Percentiles rank a stretch among this genome's conserved stretches.
These are phyloP conservation scores for Umimayanthus kanabou DNA, from an alignment of 92 coral and sea anemone species.

Conservation along the genomic window DNA sequence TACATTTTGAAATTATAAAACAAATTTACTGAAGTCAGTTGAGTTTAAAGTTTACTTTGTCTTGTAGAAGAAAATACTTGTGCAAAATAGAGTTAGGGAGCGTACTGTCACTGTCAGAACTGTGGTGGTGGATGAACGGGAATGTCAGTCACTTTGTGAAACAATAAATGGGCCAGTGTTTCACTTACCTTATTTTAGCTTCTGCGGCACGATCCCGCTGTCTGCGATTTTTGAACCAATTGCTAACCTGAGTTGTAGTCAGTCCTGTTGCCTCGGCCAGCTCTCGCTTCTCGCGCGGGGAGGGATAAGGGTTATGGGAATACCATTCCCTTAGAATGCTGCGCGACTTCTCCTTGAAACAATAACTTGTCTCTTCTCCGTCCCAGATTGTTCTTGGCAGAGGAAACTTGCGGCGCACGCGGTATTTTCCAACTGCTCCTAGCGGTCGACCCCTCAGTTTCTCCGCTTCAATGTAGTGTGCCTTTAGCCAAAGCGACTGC, in stretches of 20 bases:
- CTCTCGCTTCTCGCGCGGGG: conserved; percentile 99
- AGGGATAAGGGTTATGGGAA: conserved; percentile 99
- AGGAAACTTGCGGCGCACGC: conserved; percentile 99
- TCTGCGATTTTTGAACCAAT: conserved; percentile 99
- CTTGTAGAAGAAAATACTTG: conserved; percentile 30
- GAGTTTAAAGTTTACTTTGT: conserved; percentile 57
- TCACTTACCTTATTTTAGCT: conserved; percentile 92
- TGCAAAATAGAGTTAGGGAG: conserved; percentile 13
- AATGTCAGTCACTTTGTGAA: background rate
- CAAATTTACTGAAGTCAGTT: conserved; percentile 64
- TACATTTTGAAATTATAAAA: conserved; percentile 72
- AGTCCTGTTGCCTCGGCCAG: conserved; percentile 98
- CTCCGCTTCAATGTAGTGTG: conserved; percentile 99
- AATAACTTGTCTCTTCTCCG: conserved; percentile 99
- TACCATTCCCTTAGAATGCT: conserved; percentile 99
- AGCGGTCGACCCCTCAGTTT: conserved; percentile 97
- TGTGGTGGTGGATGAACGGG: background rate
- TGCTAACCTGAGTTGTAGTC: conserved; percentile 99
- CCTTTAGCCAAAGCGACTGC: conserved; percentile 99
- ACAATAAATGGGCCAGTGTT: conserved; percentile 1
- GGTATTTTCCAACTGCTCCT: conserved; percentile 99
- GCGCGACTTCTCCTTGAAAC: conserved; percentile 99
- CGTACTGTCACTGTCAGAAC: conserved; percentile 1
- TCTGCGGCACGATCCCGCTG: conserved; percentile 99
- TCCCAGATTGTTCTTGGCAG: conserved; percentile 99